Conservation (phyloP, 30 jellyfish, hydroid and myxozoan species). For the Cassiopea andromeda region DNA sequence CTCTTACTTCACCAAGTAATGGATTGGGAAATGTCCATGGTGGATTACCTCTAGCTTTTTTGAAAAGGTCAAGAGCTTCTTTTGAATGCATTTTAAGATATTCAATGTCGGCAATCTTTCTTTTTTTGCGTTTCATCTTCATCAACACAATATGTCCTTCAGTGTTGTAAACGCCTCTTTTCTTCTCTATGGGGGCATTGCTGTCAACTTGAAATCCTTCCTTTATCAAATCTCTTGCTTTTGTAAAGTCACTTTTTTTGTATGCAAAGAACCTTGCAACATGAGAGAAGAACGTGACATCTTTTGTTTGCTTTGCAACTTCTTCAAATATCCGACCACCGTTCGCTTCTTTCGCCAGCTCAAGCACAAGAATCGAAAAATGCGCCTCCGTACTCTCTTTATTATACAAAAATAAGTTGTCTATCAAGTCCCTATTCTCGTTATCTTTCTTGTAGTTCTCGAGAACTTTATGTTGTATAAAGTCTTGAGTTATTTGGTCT, state of each 20-base stretch:
- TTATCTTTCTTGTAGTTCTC: neutral
- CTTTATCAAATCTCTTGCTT: conserved; percentile 28
- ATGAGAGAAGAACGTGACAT: conserved; percentile 47
- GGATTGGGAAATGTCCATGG: conserved; percentile 67
- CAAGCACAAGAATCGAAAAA: conserved; percentile 28
- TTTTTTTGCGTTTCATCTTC: conserved; percentile 13
- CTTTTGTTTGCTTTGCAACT: conserved; percentile 52
- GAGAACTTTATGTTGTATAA: conserved; percentile 15
- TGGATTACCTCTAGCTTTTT: conserved; percentile 54
- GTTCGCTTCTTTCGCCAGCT: conserved; percentile 17
- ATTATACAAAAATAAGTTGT: conserved; percentile 40
- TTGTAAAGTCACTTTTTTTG: conserved; percentile 19
- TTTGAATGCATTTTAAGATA: conserved; percentile 15
- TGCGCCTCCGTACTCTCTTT: conserved; percentile 25
- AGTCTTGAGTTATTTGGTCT: conserved; percentile 38
- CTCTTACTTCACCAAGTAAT: conserved; percentile 46
- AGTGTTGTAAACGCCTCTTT: conserved; percentile 27
- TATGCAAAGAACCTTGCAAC: conserved; percentile 50
- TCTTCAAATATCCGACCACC: conserved; percentile 50
- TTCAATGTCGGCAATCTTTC: conserved; percentile 19
- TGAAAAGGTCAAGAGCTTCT: conserved; percentile 38
- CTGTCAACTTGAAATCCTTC: conserved; percentile 50
- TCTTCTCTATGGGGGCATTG: conserved; percentile 38
- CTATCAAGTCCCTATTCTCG: conserved; percentile 9
- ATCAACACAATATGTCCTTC: conserved; percentile 47